A percentile compares a stretch with the other conserved stretches of the same genome.
phyloP scores from a whole-genome alignment of 2,113 vertebrate genomes.

The Origma solitaria region DNA sequence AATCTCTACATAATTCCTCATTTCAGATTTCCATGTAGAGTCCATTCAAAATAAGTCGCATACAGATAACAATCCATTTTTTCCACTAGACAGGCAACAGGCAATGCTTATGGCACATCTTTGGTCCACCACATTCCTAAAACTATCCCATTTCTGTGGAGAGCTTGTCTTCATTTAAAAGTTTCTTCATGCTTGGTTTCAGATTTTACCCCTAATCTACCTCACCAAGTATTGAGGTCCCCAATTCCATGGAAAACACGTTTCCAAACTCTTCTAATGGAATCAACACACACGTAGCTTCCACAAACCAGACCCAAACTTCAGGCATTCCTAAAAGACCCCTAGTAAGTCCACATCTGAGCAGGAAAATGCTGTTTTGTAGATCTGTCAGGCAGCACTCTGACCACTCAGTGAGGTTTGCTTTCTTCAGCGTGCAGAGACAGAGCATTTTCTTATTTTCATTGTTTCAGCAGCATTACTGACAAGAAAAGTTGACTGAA shows the following conservation, averaged over 20 bases:
- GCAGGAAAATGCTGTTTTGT: not conserved
- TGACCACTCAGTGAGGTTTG: not conserved
- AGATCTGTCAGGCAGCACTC: not conserved
- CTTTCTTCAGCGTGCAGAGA: not conserved
- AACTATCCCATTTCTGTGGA: not conserved
- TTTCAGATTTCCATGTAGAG: not conserved
- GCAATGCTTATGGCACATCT: not conserved
- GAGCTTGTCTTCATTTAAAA: not conserved
- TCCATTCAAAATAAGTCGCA: not conserved
- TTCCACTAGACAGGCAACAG: not conserved
- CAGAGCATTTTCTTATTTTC: not conserved
- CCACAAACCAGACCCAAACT: not conserved
- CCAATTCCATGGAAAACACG: fast-evolving
- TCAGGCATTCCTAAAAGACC: not conserved
- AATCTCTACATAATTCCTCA: not conserved
- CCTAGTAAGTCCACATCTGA: not conserved
- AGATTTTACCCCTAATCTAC: not conserved
- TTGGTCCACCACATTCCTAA: not conserved
- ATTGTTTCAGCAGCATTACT: not conserved
- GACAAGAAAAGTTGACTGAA: not conserved
- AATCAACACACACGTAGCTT: not conserved
- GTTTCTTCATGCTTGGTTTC: not conserved
- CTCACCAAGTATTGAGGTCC: not conserved
- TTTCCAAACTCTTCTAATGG: not conserved
- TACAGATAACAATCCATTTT: not conserved